Base-by-base conservation (phyloP, 1,140 invertebrate species). In the Sarcophaga bullata region DNA sequence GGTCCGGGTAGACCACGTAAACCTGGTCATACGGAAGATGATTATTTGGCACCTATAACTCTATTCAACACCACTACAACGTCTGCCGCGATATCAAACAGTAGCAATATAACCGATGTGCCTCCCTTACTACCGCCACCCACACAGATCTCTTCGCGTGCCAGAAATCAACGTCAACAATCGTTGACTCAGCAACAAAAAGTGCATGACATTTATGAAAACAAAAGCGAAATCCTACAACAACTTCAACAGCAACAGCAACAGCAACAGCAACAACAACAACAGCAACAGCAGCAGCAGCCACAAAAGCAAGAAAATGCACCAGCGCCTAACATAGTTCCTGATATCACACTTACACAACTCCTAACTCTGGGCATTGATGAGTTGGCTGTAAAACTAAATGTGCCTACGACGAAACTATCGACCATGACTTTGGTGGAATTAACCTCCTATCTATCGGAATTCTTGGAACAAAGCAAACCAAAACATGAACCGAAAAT, bases 361-460 rank as follows among this genome's bases (percentile, higher is more conserved):
- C 91, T 97, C 50, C 94, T 96, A 10, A 95, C 95, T 6, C 93
- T 95, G 85, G 95, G 95, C 83, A 92, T 97, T 84, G 94, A 94
- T 84, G 95, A 97, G 78, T 89, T 97, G 83, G 95, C 96, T 0
- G 85, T 87, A 37, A 95, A 95, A 86, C 90, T 97, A 19, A 93
- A 94, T 82, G 95, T 97, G 86, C 95, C 95, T 0, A 92, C 95
- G 0, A 92, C 92, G 58, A 93, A 95, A 84, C 90, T 97, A n/a
- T 95, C 95, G 48, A 95, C 94, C 82, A 94, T 97, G 93, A 97
- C 96, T 0, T 90, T 97, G 72, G 95, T 95, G 13, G 95, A 97
- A 90, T 91, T 97, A 37, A 96, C 96, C 0, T 93, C 94, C 82
- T 95, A 95, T 89, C 91, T 97, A 9, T 93, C 94, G 3, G 93